Conservation (phyloP, 2,888 invertebrate genomes). For the Lasioglossum marginatum region DNA sequence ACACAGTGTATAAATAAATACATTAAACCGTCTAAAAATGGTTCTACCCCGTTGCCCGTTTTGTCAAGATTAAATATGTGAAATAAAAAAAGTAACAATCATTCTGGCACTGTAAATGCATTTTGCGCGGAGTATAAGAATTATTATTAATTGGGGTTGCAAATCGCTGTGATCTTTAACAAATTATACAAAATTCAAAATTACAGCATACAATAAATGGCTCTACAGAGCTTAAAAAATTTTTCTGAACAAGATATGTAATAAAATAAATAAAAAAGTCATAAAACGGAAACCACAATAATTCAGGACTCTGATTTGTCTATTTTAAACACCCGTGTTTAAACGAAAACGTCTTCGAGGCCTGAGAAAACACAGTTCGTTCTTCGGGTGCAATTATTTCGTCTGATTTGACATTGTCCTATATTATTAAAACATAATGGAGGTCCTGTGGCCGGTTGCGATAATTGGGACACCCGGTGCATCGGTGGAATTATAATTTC, state of each 20-base stretch:
- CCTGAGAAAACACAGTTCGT: not conserved
- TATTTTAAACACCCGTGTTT: not conserved
- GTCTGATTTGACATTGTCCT: not conserved
- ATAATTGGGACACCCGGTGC: constrained; percentile 3
- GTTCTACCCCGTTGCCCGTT: not conserved
- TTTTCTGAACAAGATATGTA: not conserved
- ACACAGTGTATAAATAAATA: not conserved
- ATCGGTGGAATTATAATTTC: constrained; percentile 32
- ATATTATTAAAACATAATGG: not conserved
- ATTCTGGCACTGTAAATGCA: not conserved
- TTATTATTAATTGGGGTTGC: not conserved
- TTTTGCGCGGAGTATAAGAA: not conserved
- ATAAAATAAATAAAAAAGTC: too few relatives aligned
- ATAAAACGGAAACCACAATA: not conserved
- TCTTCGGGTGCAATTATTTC: not conserved
- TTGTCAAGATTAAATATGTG: not conserved
- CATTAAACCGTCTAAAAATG: not conserved
- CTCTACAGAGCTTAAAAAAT: too few relatives aligned
- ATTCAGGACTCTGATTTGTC: not conserved
- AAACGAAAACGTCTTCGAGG: not conserved
- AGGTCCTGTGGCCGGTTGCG: not conserved
- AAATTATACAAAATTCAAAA: not conserved
- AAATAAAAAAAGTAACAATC: not conserved
- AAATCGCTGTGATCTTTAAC: not conserved
- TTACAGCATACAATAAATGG: too few relatives aligned